Conservation (phyloP, 2,113 vertebrate species). For the Semicossyphus pulcher region DNA sequence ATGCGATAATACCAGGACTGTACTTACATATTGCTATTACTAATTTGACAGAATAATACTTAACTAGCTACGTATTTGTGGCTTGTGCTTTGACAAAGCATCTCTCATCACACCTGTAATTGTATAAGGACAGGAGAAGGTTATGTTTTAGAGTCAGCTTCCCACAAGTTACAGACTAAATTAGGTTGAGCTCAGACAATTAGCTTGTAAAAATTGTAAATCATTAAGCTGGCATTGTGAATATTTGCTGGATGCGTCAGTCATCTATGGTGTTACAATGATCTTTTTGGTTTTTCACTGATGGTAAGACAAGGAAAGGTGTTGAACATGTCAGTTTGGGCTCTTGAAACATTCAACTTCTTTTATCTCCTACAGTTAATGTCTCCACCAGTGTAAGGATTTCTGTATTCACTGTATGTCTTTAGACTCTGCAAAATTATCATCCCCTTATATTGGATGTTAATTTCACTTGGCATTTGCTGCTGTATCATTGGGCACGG, state of each 20-base stretch:
- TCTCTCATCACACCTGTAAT: not conserved
- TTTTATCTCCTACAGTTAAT: not conserved
- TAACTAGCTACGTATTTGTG: not conserved
- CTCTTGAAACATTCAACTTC: not conserved
- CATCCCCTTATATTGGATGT: not conserved
- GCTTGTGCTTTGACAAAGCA: not conserved
- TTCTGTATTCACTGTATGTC: not conserved
- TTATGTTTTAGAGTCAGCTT: not conserved
- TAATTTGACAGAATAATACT: not conserved
- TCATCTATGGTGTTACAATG: too few relatives aligned
- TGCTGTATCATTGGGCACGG: not conserved
- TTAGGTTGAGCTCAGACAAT: too few relatives aligned
- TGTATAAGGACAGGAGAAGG: not conserved
- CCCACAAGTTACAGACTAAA: not conserved
- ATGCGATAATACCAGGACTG: not conserved
- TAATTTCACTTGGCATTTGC: not conserved
- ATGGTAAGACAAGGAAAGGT: too few relatives aligned
- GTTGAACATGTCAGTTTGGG: too few relatives aligned
- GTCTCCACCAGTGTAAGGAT: not conserved
- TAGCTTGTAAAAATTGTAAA: too few relatives aligned
- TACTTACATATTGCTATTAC: not conserved
- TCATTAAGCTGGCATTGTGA: not conserved
- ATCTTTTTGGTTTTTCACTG: too few relatives aligned
- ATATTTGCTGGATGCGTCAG: not conserved
- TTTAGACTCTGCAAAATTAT: not conserved